Evolutionary conservation across 2,797 vertebrate genomes (phyloP).

Genomic region (Lerista edwardsae): DNA sequence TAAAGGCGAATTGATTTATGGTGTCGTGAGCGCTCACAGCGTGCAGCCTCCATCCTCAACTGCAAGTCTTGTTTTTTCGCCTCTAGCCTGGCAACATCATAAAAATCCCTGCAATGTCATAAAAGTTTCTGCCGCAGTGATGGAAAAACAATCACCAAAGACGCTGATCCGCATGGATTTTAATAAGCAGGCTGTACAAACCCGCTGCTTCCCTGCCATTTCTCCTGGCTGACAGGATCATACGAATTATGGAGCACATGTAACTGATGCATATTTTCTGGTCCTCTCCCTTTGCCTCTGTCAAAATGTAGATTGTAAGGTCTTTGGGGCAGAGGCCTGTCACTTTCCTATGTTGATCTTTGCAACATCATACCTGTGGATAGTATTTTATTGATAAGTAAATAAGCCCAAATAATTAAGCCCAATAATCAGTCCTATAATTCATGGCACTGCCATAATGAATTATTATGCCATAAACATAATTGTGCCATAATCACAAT

Average conservation of each 20-base stretch:
- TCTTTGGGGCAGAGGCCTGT: background rate
- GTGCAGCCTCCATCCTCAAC: background rate
- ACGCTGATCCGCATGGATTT: too few relatives aligned
- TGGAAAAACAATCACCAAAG: background rate
- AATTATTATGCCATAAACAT: background rate
- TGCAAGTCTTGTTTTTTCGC: background rate
- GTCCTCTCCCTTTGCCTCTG: background rate
- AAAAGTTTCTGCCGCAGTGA: constrained; percentile 1
- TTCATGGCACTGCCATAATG: background rate
- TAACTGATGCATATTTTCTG: background rate
- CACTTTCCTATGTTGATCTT: too few relatives aligned
- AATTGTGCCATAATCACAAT: background rate
- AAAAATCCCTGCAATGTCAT: constrained; percentile 6
- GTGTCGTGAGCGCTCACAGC: background rate
- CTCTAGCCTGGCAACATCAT: background rate
- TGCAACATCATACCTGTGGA: too few relatives aligned
- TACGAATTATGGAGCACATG: background rate
- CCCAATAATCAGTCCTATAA: too few relatives aligned
- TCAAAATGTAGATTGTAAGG: background rate
- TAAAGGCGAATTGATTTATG: background rate
- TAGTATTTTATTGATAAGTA: too few relatives aligned
- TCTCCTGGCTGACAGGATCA: background rate
- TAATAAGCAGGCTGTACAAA: background rate
- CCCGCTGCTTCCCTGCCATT: background rate
- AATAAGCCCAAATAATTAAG: background rate